phyloP scores from a whole-genome alignment of 2,797 vertebrate genomes.

The Babyrousa celebensis region DNA sequence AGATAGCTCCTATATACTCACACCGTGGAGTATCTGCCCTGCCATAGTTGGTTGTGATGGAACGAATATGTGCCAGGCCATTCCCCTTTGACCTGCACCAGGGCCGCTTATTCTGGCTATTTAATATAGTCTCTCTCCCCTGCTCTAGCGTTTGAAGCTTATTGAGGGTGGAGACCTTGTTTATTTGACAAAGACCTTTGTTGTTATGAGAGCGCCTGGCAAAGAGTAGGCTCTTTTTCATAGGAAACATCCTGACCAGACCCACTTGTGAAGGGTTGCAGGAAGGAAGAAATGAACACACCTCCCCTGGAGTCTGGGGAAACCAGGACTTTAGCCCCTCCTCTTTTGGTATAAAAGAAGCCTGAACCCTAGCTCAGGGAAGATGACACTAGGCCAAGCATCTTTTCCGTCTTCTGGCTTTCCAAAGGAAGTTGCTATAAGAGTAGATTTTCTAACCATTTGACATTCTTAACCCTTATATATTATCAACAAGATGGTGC shows the following conservation, averaged over 20 bases:
- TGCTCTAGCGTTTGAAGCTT: neutral
- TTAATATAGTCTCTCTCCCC: neutral
- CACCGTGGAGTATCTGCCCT: accelerated
- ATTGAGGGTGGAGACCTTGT: neutral
- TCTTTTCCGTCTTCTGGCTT: too few species aligned
- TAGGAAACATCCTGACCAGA: too few species aligned
- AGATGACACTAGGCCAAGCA: too few species aligned
- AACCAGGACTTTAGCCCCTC: too few species aligned
- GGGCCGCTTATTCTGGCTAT: too few species aligned
- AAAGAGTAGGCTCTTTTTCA: neutral
- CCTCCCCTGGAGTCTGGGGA: too few species aligned
- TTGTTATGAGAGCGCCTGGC: neutral
- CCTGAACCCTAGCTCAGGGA: too few species aligned
- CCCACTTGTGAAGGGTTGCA: too few species aligned
- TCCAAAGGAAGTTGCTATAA: neutral
- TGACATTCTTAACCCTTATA: neutral
- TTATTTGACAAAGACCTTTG: neutral
- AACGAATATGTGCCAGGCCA: neutral
- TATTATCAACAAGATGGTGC: neutral
- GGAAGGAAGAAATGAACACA: too few species aligned
- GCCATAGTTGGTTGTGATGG: neutral
- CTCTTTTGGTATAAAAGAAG: too few species aligned
- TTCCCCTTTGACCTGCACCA: neutral
- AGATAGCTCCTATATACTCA: neutral
- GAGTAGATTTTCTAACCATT: neutral